Base-by-base conservation (phyloP, 2,888 invertebrate species). In the Anoncus sp. region DNA sequence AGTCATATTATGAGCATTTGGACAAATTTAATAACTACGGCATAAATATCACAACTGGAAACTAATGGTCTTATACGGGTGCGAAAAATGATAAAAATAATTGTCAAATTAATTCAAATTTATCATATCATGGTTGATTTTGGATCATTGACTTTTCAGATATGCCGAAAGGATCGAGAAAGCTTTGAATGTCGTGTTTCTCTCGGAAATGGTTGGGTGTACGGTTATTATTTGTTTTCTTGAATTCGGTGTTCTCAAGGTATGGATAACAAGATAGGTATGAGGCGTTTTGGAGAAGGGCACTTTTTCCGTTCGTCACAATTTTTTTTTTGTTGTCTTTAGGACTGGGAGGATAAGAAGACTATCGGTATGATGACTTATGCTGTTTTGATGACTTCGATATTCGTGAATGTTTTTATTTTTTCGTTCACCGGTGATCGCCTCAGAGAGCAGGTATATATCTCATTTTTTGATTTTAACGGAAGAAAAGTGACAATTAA, bases 161-260 rank as follows among this genome's bases (percentile, higher is more conserved):
- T 90, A 85, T 51, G 87, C 89, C 0, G 85, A 86, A 45, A 86
- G 81, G 62, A 84, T 90, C 47, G 89, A 89, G 65, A 84, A 84
- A 35, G 83, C 88, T 7, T 76, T 90, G 18, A 89, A 83, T 55
- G 70, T 87, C 14, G 87, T 87, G 0, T 86, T 87, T 76, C 81
- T 87, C 0, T 85, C 85, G 27, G 87, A 87, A 82, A 87, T 87
- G 85, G 80, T 84, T 20, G 87, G 87, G 0, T 87, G 86, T 60
- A 87, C 87, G 0, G 67, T 87, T 6, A 87, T 87, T 16, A 86
- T 87, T 43, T 87, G 87, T 53, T 87, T 87, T 57, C 77, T 87
- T 14, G 87, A 87, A 66, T 87, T 85, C 70, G 87, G 87, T 16
- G 83, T 87, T 55, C 76, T 87, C 7, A 81, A 82, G 81, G 86